Base-by-base conservation (phyloP, 2,888 invertebrate genomes). In the Callyntrura guangdongensis region DNA sequence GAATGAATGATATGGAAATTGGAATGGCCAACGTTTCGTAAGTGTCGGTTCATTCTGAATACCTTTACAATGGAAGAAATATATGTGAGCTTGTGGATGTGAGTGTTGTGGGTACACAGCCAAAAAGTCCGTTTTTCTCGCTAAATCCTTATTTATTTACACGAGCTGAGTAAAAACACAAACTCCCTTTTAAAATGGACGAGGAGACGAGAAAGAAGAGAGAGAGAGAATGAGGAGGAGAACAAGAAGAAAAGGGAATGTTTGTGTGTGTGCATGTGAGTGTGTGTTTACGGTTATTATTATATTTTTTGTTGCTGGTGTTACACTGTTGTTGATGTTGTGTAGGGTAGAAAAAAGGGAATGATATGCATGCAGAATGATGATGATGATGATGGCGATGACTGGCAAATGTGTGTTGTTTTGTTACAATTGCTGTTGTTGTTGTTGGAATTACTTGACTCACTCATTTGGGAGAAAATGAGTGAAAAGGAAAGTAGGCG, bases 121-220 rank as follows among this genome's bases (percentile, higher is more conserved):
- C 36, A 36, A 36, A 36, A 36, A 36, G 72, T 45, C 17, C 20
- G 47, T 27, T 27, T 36, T 69, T 69, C 69, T 14, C 5, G n/a
- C 69, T 69, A 69, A 69, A 69, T 72, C 47, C 72, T 72, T 72
- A 72, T 72, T 72, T 72, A 72, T 72, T 72, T 72, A 47, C 72
- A 72, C 17, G 8, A 22, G 25, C 22, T 8, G 1, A 4, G n/a
- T 64, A 22, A 64, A 8, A 36, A 45, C 69, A 72, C 17, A 47
- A n/a, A 4, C 64, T 36, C 36, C 6, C 36, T 36, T 36, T 36
- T 36, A 36, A 36, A 36, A 36, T 36, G 64, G 64, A 25, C 25
- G 25, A n/a, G 9, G 25, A 25, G 64, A 36, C 14, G 64, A 64
- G 25, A 8, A 72, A 6, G 17, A 72, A 72, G 47, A 72, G n/a